phyloP scores from a whole-genome alignment of 2,113 vertebrate species.

The Percina caprodes region DNA sequence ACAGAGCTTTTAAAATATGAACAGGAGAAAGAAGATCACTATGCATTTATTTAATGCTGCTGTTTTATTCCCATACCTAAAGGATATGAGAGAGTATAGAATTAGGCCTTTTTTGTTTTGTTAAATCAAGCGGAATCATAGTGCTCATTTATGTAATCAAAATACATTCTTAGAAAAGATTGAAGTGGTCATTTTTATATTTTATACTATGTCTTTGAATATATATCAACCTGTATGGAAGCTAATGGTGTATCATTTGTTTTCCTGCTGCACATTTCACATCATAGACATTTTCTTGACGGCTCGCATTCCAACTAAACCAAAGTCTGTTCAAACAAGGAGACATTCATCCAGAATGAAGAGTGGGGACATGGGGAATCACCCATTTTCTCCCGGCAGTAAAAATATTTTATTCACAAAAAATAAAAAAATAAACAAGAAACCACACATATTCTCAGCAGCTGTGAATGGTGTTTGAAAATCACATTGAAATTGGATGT shows the following conservation, averaged over 20 bases:
- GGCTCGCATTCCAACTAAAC: constrained; percentile 62
- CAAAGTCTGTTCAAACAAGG: constrained; percentile 57
- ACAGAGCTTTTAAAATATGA: constrained; percentile 69
- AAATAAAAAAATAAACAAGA: not conserved
- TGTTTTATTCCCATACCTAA: constrained; percentile 63
- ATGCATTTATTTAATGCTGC: constrained; percentile 80
- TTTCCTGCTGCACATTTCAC: constrained; percentile 77
- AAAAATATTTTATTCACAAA: constrained; percentile 23
- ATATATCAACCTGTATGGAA: constrained; percentile 71
- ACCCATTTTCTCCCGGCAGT: constrained; percentile 15
- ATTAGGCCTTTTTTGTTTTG: constrained; percentile 29
- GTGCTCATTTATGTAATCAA: constrained; percentile 80
- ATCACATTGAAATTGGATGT: constrained; percentile 57
- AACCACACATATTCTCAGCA: constrained; percentile 26
- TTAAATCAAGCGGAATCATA: constrained; percentile 74
- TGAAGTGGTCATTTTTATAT: constrained; percentile 64
- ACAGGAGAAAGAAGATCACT: constrained; percentile 76
- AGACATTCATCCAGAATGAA: constrained; percentile 71
- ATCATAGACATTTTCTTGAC: constrained; percentile 76
- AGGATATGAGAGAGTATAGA: constrained; percentile 57
- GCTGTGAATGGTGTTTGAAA: constrained; percentile 36
- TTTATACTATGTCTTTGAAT: constrained; percentile 70
- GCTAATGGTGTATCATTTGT: constrained; percentile 60
- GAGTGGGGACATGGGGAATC: constrained; percentile 19
- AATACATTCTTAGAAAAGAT: constrained; percentile 88